phyloP scores from a whole-genome alignment of 2,797 vertebrate genomes.

The Chelmon rostratus region DNA sequence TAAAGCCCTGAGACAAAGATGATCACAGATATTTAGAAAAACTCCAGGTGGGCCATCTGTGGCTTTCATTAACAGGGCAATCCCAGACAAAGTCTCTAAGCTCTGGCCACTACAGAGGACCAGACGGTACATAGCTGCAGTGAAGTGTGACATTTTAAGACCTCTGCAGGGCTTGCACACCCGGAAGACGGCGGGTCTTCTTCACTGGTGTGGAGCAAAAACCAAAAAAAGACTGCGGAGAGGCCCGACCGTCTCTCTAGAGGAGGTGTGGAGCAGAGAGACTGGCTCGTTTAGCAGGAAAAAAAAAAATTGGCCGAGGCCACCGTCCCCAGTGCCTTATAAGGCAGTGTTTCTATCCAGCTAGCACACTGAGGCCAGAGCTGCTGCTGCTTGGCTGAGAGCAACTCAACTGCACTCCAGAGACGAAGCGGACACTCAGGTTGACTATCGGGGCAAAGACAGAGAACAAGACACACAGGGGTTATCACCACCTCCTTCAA shows the following conservation, averaged over 20 bases:
- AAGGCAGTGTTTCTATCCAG: constrained; percentile 88
- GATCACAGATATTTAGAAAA: not conserved
- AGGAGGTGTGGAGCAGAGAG: constrained; percentile 79
- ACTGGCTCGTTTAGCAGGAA: constrained; percentile 78
- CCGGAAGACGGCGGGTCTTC: constrained; percentile 45
- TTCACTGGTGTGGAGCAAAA: constrained; percentile 63
- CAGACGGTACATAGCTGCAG: constrained; percentile 28
- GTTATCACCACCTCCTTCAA: constrained; percentile 44
- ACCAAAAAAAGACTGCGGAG: constrained; percentile 57
- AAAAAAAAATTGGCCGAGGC: constrained; percentile 79
- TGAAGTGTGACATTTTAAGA: constrained; percentile 50
- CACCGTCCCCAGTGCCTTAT: constrained; percentile 88
- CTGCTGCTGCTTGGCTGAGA: constrained; percentile 72
- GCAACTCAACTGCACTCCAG: constrained; percentile 69
- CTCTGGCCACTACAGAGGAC: constrained; percentile 17
- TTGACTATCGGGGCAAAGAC: constrained; percentile 46
- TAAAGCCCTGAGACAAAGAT: not conserved
- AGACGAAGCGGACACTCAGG: constrained; percentile 67
- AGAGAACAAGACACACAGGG: constrained; percentile 25
- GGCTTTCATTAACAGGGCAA: constrained; percentile 30
- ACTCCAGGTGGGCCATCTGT: not conserved
- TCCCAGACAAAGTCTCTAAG: constrained; percentile 6
- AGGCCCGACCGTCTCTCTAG: constrained; percentile 69
- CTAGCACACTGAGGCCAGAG: constrained; percentile 70
- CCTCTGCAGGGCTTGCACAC: constrained; percentile 32